Percentiles rank a stretch among this genome's conserved stretches.
phyloP scores from a whole-genome alignment of 2,797 vertebrate species.

The Trachurus trachurus region DNA sequence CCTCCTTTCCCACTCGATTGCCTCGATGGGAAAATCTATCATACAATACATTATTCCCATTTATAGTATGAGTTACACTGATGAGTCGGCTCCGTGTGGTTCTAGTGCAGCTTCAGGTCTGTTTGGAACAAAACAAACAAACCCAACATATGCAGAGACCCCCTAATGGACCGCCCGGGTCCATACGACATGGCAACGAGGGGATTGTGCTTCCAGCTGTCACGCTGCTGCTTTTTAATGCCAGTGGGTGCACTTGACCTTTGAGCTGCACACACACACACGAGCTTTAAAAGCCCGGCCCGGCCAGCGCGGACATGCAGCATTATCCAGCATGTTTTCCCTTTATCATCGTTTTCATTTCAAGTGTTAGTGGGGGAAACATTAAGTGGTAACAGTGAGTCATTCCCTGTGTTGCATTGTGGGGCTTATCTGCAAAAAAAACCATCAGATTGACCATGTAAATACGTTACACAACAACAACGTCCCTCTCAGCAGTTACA shows the following conservation, averaged over 20 bases:
- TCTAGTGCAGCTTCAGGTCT: constrained; percentile 23
- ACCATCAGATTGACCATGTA: constrained; percentile 37
- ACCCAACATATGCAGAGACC: constrained; percentile 8
- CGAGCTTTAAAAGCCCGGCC: constrained; percentile 22
- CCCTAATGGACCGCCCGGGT: constrained; percentile 34
- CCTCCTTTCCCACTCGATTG: background rate
- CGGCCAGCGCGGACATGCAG: constrained; percentile 15
- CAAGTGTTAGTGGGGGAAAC: constrained; percentile 7
- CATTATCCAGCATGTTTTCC: constrained; percentile 30
- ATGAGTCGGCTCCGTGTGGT: constrained; percentile 9
- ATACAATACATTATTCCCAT: background rate
- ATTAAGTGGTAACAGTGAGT: background rate
- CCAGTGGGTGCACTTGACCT: constrained; percentile 52
- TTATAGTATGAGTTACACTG: background rate
- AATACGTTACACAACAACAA: constrained; percentile 44
- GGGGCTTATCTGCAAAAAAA: constrained; percentile 17
- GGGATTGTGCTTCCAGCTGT: constrained; percentile 51
- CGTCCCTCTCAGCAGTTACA: constrained; percentile 39
- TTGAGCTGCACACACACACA: constrained; percentile 12
- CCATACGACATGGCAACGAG: constrained; percentile 4
- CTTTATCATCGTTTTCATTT: constrained; percentile 11
- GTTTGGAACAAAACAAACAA: constrained; percentile 28
- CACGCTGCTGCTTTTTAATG: constrained; percentile 51
- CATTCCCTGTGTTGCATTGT: background rate
- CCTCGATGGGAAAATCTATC: background rate